Percentiles rank a stretch among this genome's conserved stretches.
Evolutionary conservation across 2,797 vertebrate genomes (phyloP).

Genomic region (Gobionotothen gibberifrons): DNA sequence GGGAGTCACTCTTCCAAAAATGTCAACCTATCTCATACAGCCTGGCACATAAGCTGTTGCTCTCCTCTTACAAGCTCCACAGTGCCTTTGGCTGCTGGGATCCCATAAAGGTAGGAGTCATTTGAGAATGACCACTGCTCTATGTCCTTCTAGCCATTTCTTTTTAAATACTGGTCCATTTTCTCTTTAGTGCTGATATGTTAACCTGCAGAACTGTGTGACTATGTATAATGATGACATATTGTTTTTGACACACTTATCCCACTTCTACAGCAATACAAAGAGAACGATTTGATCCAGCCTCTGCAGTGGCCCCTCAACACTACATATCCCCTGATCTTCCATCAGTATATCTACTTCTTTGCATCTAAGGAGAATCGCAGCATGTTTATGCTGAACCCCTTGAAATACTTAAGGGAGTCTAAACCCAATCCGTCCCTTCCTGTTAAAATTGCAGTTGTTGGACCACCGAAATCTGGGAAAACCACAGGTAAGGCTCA

Average conservation of each 20-base stretch:
- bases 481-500: conserved; percentile 89
- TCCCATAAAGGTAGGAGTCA: conserved; percentile 88
- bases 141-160: background rate
- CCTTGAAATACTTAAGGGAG: conserved; percentile 92
- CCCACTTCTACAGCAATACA: conserved; percentile 75
- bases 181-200: background rate
- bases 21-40: conserved; percentile 84
- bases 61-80: conserved; percentile 86
- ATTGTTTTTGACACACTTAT: background rate
- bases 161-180: background rate
- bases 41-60: conserved; percentile 88
- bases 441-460: conserved; percentile 89
- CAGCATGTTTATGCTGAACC: conserved; percentile 90
- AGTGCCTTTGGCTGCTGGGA: conserved; percentile 93
- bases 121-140: background rate
- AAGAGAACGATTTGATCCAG: conserved; percentile 88
- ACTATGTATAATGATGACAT: background rate
- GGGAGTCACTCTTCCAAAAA: conserved; percentile 92
- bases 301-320: conserved; percentile 81
- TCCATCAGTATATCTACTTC: conserved; percentile 93
- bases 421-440: conserved; percentile 85
- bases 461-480: conserved; percentile 95
- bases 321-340: conserved; percentile 84
- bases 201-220: too few species aligned
- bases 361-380: conserved; percentile 90